These are phyloP conservation scores for Theonella swinhoei DNA, from an alignment of 37 sponge, comb jelly and placozoan species.

Conservation along the genomic window DNA sequence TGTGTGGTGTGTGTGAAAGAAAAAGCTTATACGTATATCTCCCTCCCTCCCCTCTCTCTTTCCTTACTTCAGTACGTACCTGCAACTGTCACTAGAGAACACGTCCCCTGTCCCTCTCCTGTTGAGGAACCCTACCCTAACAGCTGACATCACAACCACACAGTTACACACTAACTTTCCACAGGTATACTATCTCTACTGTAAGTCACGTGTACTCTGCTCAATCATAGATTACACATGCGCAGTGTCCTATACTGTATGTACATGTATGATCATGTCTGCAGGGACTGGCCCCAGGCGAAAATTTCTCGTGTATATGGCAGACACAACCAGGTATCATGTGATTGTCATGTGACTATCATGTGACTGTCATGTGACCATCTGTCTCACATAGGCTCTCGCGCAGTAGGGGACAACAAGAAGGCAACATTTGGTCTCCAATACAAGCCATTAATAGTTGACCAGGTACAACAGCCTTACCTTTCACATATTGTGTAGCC, in stretches of 20 bases:
- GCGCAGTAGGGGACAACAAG: neutral
- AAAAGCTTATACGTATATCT: no score
- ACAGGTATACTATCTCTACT: neutral
- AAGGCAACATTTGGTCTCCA: neutral
- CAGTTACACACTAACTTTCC: constrained; percentile 25
- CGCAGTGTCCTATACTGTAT: neutral
- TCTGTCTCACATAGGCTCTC: neutral
- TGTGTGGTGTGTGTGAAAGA: no score
- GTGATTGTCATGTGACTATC: neutral
- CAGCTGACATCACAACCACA: neutral
- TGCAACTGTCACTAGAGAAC: constrained; percentile 37
- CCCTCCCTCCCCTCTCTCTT: neutral
- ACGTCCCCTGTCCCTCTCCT: constrained; percentile 31
- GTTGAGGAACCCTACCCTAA: constrained; percentile 4
- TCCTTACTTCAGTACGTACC: constrained; percentile 12
- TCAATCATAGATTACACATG: no score
- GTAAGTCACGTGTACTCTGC: neutral
- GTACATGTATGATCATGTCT: neutral
- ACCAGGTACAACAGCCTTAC: neutral
- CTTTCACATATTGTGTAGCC: neutral
- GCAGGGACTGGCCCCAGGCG: constrained; percentile 25
- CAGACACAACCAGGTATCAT: neutral
- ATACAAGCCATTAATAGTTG: neutral
- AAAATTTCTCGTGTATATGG: constrained; percentile 37
- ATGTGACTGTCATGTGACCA: neutral